These are phyloP conservation scores for Drosophila lacteicornis DNA, from an alignment of 1,140 invertebrate genomes.

Conservation along the genomic window DNA sequence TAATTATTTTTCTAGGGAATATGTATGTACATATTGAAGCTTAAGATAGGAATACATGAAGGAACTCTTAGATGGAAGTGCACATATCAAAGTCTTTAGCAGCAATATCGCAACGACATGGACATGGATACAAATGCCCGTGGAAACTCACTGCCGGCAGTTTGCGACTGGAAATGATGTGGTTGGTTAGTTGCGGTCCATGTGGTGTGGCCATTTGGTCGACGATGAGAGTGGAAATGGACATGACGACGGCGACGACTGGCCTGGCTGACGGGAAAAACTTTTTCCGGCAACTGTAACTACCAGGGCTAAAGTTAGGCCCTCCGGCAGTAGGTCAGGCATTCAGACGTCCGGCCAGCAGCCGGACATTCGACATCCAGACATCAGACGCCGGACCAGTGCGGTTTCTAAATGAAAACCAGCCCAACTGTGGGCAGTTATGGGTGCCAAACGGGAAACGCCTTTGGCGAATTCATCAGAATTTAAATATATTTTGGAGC, in stretches of 20 bases:
- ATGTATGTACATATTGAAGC: too few relatives aligned
- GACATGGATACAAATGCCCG: conserved; percentile 23
- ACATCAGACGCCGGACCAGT: conserved; percentile 17
- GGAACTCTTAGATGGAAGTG: not conserved
- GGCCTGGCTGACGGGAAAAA: conserved; percentile 23
- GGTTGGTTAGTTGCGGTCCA: conserved; percentile 66
- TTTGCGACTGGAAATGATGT: conserved; percentile 75
- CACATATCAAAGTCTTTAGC: conserved; percentile 36
- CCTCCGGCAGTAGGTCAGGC: conserved; percentile 49
- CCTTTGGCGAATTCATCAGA: not conserved
- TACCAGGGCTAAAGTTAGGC: conserved; percentile 31
- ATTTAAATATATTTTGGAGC: conserved; percentile 1
- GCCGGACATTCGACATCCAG: conserved; percentile 26
- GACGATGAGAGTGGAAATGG: conserved; percentile 29
- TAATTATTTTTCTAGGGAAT: not conserved
- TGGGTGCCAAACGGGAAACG: not conserved
- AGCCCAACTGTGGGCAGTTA: not conserved
- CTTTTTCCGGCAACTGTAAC: conserved; percentile 42
- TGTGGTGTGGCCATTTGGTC: conserved; percentile 44
- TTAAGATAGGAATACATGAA: not conserved
- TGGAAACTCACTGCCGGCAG: conserved; percentile 48
- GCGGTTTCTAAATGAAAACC: conserved; percentile 39
- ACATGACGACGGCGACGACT: conserved; percentile 26
- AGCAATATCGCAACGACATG: conserved; percentile 19
- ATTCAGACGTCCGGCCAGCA: conserved; percentile 23